These are phyloP conservation scores for Bombus polaris DNA, from an alignment of 1,140 invertebrate genomes.

Conservation along the genomic window DNA sequence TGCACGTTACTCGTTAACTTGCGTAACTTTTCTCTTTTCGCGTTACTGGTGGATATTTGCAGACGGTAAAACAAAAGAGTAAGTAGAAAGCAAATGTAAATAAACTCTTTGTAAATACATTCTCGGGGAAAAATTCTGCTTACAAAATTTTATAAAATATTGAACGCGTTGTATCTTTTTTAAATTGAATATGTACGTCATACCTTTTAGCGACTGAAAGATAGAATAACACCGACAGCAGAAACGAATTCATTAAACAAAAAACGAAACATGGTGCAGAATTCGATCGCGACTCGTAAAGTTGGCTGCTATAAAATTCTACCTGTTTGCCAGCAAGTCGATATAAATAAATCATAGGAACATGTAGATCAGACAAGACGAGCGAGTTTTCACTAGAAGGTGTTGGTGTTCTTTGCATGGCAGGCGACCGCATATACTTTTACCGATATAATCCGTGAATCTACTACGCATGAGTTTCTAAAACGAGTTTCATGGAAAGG, in stretches of 20 bases:
- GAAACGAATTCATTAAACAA: constrained; percentile 24
- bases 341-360: constrained; percentile 72
- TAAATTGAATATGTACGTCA: neutral
- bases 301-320: constrained; percentile 71
- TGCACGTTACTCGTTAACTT: no score
- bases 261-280: neutral
- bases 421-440: constrained; percentile 8
- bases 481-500: neutral
- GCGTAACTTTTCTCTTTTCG: no score
- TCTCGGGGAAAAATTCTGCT: neutral
- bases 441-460: constrained; percentile 42
- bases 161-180: no score
- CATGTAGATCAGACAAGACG: constrained; percentile 64
- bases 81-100: no score
- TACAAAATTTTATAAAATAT: neutral
- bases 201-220: neutral
- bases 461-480: constrained; percentile 11
- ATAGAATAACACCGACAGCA: neutral
- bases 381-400: neutral
- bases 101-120: neutral
- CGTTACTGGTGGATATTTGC: no score
- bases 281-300: constrained; percentile 57
- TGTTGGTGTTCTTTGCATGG: neutral
- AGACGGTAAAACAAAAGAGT: no score
- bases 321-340: constrained; percentile 62